Evolutionary conservation across 2,888 invertebrate genomes (phyloP), one percentile per base, ranked within the genome.

Genomic region (Sylvicola cinctus): DNA sequence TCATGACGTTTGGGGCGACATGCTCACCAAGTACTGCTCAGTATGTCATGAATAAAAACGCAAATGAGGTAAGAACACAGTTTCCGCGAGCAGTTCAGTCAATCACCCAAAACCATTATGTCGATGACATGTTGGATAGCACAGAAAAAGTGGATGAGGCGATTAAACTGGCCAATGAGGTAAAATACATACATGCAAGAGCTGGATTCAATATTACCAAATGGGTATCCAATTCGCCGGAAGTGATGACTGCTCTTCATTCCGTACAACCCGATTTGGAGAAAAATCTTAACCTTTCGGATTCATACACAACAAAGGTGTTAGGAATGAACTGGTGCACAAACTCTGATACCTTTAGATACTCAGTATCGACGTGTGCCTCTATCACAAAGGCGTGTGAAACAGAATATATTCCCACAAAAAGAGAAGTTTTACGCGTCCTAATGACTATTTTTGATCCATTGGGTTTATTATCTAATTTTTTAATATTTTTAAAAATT

Each of bases 91-190:
- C 46, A 1, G 43, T 39, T 1, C 27, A 39, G 10, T 44, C 46
- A 44, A 44, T 35, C 50, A 49, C 31, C 45, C 50, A 29, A 48
- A n/a, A n/a, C n/a, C n/a, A n/a, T n/a, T n/a, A n/a, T n/a, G n/a
- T n/a, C n/a, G n/a, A n/a, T n/a, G n/a, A 48, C 16, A 42, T 44
- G 35, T 29, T 49, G 11, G 43, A 45, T 25, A 45, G 46, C 25
- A 38, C 40, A 3, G 36, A 45, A 17, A 39, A 43, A 1, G 36
- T 38, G n/a, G 39, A 42, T 25, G 40, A 43, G 32, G 43, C 43
- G 10, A 37, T 41, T 29, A 33, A 36, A 12, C 25, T 41, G 10
- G 39, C 38, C 10, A 30, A 32, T 23, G 38, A 44, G 14, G 37
- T 42, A 1, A 33, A 29, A 13, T 33, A 32, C 29, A 35, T 41